Conservation (phyloP, 2,113 vertebrate species). For the Pseudorectes ferrugineus region DNA sequence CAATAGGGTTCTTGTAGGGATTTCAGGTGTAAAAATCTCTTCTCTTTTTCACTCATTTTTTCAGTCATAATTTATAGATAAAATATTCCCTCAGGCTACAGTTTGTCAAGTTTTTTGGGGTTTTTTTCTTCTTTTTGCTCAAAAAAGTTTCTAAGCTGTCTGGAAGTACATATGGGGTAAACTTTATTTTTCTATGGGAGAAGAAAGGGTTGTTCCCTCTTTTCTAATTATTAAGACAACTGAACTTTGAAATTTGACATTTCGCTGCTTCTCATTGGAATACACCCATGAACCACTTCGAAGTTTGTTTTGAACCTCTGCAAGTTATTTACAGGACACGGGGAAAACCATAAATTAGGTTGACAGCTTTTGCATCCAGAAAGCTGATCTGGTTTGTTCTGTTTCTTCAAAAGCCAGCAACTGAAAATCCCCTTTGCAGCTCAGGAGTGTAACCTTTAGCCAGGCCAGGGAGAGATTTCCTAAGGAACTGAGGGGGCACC, state of each 20-base stretch:
- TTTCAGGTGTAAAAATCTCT: neutral
- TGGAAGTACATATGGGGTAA: neutral
- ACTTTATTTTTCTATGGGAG: neutral
- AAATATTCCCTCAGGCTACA: slow-evolving; percentile 1
- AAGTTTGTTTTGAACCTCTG: slow-evolving; percentile 24
- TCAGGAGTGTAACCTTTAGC: neutral
- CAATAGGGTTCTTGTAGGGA: neutral
- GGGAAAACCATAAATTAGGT: neutral
- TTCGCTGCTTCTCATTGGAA: neutral
- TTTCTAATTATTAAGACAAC: neutral
- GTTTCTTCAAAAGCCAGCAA: neutral
- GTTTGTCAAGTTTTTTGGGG: neutral
- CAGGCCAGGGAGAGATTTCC: neutral
- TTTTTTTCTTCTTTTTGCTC: neutral
- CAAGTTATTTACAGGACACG: neutral
- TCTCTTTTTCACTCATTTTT: neutral
- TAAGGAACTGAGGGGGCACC: slow-evolving; percentile 18
- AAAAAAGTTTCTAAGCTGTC: neutral
- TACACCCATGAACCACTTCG: neutral
- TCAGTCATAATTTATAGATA: neutral
- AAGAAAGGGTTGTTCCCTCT: neutral
- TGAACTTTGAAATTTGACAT: neutral
- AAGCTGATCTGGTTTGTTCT: slow-evolving; percentile 14
- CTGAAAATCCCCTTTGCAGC: slow-evolving; percentile 4
- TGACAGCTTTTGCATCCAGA: slow-evolving; percentile 10